These are phyloP conservation scores for Saguinus midas DNA, from an alignment of 2,113 vertebrate genomes.

Conservation along the genomic window DNA sequence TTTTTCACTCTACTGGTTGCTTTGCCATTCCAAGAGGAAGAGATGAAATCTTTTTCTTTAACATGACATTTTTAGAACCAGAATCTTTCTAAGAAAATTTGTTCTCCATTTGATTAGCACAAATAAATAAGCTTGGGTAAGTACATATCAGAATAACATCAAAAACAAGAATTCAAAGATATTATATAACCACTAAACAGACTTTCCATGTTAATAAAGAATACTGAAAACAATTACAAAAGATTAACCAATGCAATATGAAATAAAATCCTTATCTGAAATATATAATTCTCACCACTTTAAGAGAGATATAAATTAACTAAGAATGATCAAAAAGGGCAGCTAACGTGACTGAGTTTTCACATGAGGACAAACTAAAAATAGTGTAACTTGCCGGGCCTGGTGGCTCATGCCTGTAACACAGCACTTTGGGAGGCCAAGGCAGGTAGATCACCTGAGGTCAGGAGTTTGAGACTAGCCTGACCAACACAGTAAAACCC, in stretches of 20 bases:
- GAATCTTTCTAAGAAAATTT: background rate
- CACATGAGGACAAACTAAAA: background rate
- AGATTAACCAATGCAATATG: background rate
- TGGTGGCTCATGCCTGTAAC: too few relatives aligned
- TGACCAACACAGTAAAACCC: too few relatives aligned
- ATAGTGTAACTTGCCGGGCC: background rate
- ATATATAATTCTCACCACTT: background rate
- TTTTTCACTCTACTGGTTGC: background rate
- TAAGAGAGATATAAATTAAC: background rate
- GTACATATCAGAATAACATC: background rate
- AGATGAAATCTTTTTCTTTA: background rate
- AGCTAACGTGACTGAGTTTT: background rate
- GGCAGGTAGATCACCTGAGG: too few relatives aligned
- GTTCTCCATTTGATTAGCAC: background rate
- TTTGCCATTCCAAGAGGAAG: background rate
- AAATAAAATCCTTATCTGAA: background rate
- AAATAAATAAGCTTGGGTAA: background rate
- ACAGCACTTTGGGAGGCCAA: too few relatives aligned
- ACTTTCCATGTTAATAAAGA: background rate
- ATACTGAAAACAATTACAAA: background rate
- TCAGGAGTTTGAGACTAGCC: too few relatives aligned
- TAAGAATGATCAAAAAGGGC: background rate
- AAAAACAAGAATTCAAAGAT: slow-evolving; percentile 11
- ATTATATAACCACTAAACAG: background rate
- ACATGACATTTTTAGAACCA: background rate